Evolutionary conservation across 1,140 invertebrate species (phyloP).

Genomic region (Metopolophium dirhodum): DNA sequence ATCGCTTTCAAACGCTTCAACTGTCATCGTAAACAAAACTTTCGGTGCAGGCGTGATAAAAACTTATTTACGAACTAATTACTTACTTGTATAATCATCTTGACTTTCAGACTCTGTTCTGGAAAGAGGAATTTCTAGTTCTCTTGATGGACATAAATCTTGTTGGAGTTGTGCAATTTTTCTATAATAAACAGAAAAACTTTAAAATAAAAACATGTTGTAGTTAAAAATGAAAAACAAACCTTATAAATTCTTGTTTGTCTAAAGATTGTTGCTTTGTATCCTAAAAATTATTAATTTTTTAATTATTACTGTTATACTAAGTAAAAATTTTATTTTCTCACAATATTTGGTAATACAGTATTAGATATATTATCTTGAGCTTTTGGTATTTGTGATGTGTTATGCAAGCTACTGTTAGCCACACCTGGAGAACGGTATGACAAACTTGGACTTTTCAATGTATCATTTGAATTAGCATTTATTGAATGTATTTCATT

Average conservation of each 20-base stretch:
- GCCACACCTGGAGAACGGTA: neutral
- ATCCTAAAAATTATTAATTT: constrained; percentile 37
- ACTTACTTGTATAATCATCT: constrained; percentile 50
- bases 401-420: neutral
- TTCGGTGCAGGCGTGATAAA: no score
- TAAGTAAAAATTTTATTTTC: neutral
- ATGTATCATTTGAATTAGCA: neutral
- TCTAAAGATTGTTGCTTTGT: constrained; percentile 40
- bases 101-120: constrained; percentile 41
- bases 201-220: neutral
- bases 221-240: neutral
- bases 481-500: constrained; percentile 7
- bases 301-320: neutral
- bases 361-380: neutral
- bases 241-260: constrained; percentile 52
- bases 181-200: neutral
- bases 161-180: constrained; percentile 46
- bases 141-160: constrained; percentile 36
- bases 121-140: constrained; percentile 20
- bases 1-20: no score
- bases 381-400: neutral
- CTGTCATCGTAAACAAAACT: no score
- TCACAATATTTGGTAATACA: neutral
- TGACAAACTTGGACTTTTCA: neutral
- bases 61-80: neutral